Conservation (phyloP, 2,888 invertebrate genomes). For the Lycaena phlaeas region DNA sequence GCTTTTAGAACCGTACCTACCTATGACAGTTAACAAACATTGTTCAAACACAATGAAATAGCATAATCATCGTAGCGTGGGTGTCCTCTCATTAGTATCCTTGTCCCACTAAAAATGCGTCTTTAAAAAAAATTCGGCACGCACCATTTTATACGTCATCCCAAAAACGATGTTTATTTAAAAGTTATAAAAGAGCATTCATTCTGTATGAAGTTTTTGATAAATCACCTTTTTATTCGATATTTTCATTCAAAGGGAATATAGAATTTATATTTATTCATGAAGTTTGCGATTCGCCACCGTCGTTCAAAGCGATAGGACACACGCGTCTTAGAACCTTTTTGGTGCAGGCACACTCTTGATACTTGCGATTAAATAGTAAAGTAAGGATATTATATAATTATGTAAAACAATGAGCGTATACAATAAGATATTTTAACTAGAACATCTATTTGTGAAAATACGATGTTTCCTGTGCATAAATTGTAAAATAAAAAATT, state of each 20-base stretch:
- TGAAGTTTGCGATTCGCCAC: slow-evolving; percentile 67
- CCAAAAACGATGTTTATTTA: slow-evolving; percentile 69
- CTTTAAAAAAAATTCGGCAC: slow-evolving; percentile 45
- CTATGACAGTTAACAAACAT: slow-evolving; percentile 27
- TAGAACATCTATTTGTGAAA: too few relatives aligned
- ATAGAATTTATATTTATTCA: slow-evolving; percentile 69
- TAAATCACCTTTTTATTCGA: slow-evolving; percentile 68
- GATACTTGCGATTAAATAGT: slow-evolving; percentile 20
- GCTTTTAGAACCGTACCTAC: too few relatives aligned
- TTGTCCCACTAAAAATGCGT: slow-evolving; percentile 46
- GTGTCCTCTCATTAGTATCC: slow-evolving; percentile 68
- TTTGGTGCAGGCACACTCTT: slow-evolving; percentile 19
- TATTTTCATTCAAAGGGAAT: slow-evolving; percentile 60
- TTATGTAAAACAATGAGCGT: too few relatives aligned
- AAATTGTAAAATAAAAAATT: too few relatives aligned
- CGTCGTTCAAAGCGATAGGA: slow-evolving; percentile 52
- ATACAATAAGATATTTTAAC: too few relatives aligned
- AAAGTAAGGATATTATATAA: too few relatives aligned
- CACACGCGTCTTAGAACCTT: slow-evolving; percentile 43
- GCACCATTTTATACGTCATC: slow-evolving; percentile 59
- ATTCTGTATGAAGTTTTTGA: slow-evolving; percentile 57
- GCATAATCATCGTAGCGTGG: slow-evolving; percentile 54
- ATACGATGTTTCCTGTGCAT: too few relatives aligned
- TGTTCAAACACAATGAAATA: slow-evolving; percentile 28
- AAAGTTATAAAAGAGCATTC: slow-evolving; percentile 57